Evolutionary conservation across 2,888 invertebrate genomes (phyloP).

Genomic region (Nephrotoma guestfalica): DNA sequence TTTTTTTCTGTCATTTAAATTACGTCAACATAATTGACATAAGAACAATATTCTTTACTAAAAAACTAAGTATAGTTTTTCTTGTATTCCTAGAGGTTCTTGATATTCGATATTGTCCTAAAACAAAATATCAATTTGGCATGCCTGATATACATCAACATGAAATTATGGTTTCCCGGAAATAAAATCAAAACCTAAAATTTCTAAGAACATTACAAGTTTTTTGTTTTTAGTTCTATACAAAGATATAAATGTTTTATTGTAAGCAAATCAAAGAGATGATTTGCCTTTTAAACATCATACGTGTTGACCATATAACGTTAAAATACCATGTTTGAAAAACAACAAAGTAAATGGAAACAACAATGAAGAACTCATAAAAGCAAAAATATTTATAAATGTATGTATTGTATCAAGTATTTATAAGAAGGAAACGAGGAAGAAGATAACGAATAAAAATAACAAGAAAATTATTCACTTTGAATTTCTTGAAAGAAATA

Average conservation of each 20-base stretch:
- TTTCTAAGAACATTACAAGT: neutral
- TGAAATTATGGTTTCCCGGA: neutral
- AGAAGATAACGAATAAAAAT: neutral
- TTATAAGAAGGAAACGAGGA: neutral
- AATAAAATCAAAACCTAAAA: neutral
- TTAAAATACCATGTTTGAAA: neutral
- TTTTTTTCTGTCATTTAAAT: too few relatives aligned
- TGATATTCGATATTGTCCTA: too few relatives aligned
- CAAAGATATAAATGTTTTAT: neutral
- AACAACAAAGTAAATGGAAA: neutral
- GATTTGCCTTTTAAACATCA: neutral
- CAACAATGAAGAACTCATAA: neutral
- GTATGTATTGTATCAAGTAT: neutral
- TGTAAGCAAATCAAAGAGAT: neutral
- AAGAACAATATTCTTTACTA: too few relatives aligned
- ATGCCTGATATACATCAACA: neutral
- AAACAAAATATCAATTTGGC: too few relatives aligned
- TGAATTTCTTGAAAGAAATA: neutral
- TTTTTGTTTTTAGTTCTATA: neutral
- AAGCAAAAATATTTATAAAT: neutral
- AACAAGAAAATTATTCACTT: neutral
- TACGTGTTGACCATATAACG: neutral
- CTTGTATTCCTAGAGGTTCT: too few relatives aligned
- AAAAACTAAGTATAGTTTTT: too few relatives aligned
- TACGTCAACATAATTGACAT: too few relatives aligned